Percentiles rank a stretch among this genome's conserved stretches.
Evolutionary conservation across 2,888 invertebrate genomes (phyloP).

Genomic region (Cataglyphis altisquamis): DNA sequence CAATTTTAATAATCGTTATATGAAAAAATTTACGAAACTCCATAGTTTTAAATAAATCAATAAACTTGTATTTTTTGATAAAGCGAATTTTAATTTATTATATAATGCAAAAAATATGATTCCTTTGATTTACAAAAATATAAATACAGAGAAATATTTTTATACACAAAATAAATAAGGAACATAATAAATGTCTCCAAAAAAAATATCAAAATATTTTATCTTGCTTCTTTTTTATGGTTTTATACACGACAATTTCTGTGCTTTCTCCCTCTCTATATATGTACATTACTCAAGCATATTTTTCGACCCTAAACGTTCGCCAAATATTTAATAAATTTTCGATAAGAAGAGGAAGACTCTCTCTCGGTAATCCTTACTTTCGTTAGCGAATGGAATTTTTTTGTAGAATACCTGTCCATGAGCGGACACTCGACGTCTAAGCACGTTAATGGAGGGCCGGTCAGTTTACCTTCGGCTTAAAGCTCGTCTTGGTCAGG

Average conservation of each 20-base stretch:
- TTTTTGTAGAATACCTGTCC: slow-evolving; percentile 52
- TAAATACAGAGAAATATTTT: slow-evolving; percentile 13
- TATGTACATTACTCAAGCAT: not conserved
- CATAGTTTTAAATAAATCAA: slow-evolving; percentile 1
- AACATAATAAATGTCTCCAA: not conserved
- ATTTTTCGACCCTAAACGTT: slow-evolving; percentile 24
- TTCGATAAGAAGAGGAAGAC: slow-evolving; percentile 52
- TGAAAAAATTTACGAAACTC: not conserved
- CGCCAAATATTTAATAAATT: slow-evolving; percentile 64
- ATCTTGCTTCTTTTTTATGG: not conserved
- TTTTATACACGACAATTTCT: slow-evolving; percentile 10
- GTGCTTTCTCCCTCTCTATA: not conserved
- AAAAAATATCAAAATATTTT: slow-evolving; percentile 2
- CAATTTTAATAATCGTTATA: slow-evolving; percentile 4
- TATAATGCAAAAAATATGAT: not conserved
- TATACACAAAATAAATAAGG: slow-evolving; percentile 1
- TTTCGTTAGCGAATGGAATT: slow-evolving; percentile 47
- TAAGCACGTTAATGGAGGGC: slow-evolving; percentile 47
- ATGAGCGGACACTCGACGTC: slow-evolving; percentile 51
- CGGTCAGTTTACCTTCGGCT: slow-evolving; percentile 53
- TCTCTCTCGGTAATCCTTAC: slow-evolving; percentile 53
- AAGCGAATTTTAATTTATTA: not conserved
- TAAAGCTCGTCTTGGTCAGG: slow-evolving; percentile 57
- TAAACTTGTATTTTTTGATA: not conserved
- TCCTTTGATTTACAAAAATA: not conserved